Evolutionary conservation across 2,113 vertebrate genomes (phyloP).

Genomic region (Osmerus mordax): DNA sequence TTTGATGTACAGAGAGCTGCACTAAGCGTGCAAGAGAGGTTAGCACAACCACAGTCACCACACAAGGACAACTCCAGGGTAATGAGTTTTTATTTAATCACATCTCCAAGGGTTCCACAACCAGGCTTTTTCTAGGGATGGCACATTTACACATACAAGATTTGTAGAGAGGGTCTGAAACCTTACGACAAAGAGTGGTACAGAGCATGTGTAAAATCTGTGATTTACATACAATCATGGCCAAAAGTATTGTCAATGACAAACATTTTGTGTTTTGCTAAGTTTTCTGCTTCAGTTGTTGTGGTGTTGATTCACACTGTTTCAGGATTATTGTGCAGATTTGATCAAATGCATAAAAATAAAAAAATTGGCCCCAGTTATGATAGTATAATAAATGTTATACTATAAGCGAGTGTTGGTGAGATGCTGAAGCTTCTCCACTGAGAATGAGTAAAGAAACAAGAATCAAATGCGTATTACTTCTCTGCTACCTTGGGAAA

Average conservation of each 20-base stretch:
- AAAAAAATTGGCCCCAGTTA: too few relatives aligned
- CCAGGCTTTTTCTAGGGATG: slow-evolving; percentile 2
- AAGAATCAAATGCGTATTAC: neutral
- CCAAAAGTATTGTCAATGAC: too few relatives aligned
- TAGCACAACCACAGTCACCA: neutral
- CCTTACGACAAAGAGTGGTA: neutral
- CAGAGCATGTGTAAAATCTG: neutral
- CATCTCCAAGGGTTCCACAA: neutral
- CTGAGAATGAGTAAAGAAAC: neutral
- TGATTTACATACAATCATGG: too few relatives aligned
- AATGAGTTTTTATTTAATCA: slow-evolving; percentile 3
- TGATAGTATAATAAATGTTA: too few relatives aligned
- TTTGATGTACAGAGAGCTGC: neutral
- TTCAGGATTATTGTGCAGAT: too few relatives aligned
- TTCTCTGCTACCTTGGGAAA: neutral
- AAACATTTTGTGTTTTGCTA: too few relatives aligned
- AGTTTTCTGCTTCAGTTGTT: too few relatives aligned
- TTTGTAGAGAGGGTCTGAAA: neutral
- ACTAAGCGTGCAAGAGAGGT: neutral
- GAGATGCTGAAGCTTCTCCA: too few relatives aligned
- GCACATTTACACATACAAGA: neutral
- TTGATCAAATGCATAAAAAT: too few relatives aligned
- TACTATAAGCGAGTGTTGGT: too few relatives aligned
- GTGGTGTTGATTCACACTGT: too few relatives aligned
- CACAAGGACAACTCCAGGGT: neutral